phyloP scores from a whole-genome alignment of 35 echinoderm and acorn worm species.

The Ophiothrix spiculata region DNA sequence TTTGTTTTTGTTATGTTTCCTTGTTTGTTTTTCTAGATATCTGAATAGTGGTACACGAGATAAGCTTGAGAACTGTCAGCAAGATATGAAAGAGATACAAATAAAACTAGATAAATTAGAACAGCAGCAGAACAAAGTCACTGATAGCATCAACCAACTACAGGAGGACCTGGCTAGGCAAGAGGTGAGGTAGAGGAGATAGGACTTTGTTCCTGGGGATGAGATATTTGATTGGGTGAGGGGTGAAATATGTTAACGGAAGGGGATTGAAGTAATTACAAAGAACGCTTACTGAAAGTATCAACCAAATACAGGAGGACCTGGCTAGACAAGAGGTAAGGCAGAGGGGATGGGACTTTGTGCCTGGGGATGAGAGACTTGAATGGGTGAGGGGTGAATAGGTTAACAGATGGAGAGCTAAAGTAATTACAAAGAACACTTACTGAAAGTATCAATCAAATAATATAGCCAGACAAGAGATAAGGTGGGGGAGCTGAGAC shows the following conservation, averaged over 20 bases:
- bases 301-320: conserved; percentile 75
- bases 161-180: conserved; percentile 70
- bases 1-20: no score
- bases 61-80: conserved; percentile 17
- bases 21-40: neutral
- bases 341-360: neutral
- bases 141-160: conserved; percentile 57
- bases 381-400: neutral
- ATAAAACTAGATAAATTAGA: conserved; percentile 28
- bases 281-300: no score
- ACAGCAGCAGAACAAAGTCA: conserved; percentile 27
- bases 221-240: neutral
- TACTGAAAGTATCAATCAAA: no score
- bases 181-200: conserved; percentile 35
- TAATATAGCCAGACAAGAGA: no score
- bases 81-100: conserved; percentile 26
- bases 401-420: no score
- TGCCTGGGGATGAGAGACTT: neutral
- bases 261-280: no score
- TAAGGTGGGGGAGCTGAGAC: no score
- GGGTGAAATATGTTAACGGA: no score
- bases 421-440: no score
- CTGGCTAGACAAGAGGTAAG: conserved; percentile 61
- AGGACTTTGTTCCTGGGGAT: neutral
- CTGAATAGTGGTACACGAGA: neutral